These are phyloP conservation scores for Paramisgurnus dabryanus DNA, from an alignment of 2,113 vertebrate genomes.

Conservation along the genomic window DNA sequence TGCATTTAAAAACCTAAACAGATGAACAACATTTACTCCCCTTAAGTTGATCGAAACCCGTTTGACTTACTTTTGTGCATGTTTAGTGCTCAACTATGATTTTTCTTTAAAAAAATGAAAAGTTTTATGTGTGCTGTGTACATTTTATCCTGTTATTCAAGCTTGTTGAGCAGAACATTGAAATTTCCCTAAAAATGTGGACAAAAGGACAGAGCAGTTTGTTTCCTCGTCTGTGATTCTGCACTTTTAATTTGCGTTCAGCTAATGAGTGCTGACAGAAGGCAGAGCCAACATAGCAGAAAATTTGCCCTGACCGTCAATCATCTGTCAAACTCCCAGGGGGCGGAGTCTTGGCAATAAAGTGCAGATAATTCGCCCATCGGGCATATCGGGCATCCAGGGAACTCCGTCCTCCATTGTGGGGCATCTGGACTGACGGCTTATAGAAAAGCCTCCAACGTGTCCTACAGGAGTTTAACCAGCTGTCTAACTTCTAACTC, in stretches of 20 bases:
- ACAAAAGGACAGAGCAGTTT: conserved; percentile 53
- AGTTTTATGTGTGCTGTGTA: not conserved
- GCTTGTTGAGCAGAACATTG: conserved; percentile 15
- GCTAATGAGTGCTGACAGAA: conserved; percentile 69
- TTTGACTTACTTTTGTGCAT: too few species aligned
- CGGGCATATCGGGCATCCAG: conserved; percentile 6
- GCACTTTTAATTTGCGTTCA: conserved; percentile 57
- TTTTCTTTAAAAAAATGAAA: too few species aligned
- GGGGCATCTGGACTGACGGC: conserved; percentile 39
- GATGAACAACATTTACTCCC: too few species aligned
- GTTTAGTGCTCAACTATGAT: too few species aligned
- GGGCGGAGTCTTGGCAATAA: conserved; percentile 63
- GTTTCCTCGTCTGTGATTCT: conserved; percentile 51
- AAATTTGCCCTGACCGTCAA: conserved; percentile 71
- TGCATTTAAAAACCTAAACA: too few species aligned
- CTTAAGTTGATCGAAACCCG: too few species aligned
- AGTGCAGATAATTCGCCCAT: conserved; percentile 40
- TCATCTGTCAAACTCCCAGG: conserved; percentile 73
- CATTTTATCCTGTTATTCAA: not conserved
- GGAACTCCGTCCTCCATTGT: not conserved
- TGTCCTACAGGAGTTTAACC: conserved; percentile 49
- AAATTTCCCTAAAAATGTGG: conserved; percentile 37
- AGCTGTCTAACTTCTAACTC: conserved; percentile 64
- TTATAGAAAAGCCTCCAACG: conserved; percentile 35
- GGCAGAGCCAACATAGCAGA: conserved; percentile 71